A percentile compares a stretch with the other conserved stretches of the same genome.
These are phyloP conservation scores for Myzus persicae DNA, from an alignment of 1,140 invertebrate species.

Conservation along the genomic window DNA sequence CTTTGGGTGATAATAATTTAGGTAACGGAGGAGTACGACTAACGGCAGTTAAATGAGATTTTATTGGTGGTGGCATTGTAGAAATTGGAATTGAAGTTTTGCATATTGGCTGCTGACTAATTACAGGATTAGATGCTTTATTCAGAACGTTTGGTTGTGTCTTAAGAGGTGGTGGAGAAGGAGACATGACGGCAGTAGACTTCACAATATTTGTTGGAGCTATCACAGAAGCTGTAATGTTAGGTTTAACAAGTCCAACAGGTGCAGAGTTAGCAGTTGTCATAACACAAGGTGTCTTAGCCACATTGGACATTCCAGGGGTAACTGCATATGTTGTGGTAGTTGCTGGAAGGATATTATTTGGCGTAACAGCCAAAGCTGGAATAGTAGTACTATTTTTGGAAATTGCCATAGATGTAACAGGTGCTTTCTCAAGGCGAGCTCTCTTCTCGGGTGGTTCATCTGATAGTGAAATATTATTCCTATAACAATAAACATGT, in stretches of 20 bases:
- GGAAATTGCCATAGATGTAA: background rate
- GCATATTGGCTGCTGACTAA: constrained; percentile 29
- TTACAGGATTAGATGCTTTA: background rate
- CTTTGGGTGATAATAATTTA: constrained; percentile 55
- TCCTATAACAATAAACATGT: background rate
- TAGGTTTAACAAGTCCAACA: constrained; percentile 55
- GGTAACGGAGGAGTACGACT: constrained; percentile 47
- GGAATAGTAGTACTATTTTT: constrained; percentile 45
- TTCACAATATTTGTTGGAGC: constrained; percentile 49
- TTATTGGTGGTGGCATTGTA: constrained; percentile 43
- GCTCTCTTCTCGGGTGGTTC: constrained; percentile 59
- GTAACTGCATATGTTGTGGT: constrained; percentile 51
- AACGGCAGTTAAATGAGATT: constrained; percentile 49
- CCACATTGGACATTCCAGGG: constrained; percentile 55
- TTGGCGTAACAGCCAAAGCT: constrained; percentile 53
- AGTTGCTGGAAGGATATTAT: constrained; percentile 50
- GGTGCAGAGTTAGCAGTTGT: constrained; percentile 40
- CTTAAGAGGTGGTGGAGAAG: constrained; percentile 42
- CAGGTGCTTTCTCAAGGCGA: constrained; percentile 38
- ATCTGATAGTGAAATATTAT: background rate
- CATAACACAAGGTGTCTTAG: constrained; percentile 50
- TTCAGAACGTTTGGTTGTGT: constrained; percentile 23
- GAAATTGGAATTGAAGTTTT: constrained; percentile 27
- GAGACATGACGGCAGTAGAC: constrained; percentile 47
- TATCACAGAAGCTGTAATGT: constrained; percentile 56